These are phyloP conservation scores for Rallus crepitans DNA, from an alignment of 2,797 vertebrate species.

Conservation along the genomic window DNA sequence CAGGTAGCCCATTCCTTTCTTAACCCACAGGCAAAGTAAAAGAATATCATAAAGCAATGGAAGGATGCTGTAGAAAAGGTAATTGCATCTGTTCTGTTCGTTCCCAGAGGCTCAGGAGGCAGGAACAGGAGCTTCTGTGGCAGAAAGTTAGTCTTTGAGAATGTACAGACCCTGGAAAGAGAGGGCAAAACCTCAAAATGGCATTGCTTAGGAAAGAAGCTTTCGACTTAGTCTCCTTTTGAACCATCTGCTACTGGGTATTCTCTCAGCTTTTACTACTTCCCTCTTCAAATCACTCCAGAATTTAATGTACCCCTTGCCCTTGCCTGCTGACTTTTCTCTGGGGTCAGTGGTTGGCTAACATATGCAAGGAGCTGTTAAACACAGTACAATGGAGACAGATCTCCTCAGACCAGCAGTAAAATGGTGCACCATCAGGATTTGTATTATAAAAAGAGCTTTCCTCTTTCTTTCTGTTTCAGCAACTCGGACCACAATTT, in stretches of 20 bases:
- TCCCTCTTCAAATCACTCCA: neutral
- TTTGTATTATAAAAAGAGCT: neutral
- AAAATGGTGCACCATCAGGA: neutral
- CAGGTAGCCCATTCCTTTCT: neutral
- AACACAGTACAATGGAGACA: neutral
- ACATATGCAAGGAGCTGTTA: neutral
- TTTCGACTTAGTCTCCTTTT: constrained; percentile 9
- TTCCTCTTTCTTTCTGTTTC: neutral
- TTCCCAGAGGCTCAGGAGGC: neutral
- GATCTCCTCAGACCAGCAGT: neutral
- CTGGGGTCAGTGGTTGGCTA: neutral
- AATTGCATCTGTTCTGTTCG: neutral
- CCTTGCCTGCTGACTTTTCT: neutral
- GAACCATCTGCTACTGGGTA: neutral
- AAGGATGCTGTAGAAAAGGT: neutral
- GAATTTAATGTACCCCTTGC: neutral
- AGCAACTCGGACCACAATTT: neutral
- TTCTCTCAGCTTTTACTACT: neutral
- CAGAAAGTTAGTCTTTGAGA: neutral
- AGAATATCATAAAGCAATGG: neutral
- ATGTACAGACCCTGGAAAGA: neutral
- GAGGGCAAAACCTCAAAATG: neutral
- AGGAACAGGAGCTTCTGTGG: neutral
- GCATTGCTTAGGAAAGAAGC: neutral
- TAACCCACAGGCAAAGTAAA: neutral